Percentiles rank a stretch among this genome's conserved stretches.
phyloP scores from a whole-genome alignment of 2,888 invertebrate species.

The Heliconius charithonia region DNA sequence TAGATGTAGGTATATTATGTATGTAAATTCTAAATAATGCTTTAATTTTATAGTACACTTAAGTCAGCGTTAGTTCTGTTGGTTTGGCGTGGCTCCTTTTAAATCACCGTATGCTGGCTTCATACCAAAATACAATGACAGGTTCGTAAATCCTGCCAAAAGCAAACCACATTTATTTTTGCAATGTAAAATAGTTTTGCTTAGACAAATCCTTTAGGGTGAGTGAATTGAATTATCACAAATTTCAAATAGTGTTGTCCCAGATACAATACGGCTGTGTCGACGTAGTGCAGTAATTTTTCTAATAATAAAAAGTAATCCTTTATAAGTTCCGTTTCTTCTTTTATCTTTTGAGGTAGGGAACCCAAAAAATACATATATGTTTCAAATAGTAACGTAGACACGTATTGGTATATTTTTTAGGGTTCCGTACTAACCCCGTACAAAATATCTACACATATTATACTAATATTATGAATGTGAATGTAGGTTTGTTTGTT shows the following conservation, averaged over 20 bases:
- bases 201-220: not conserved
- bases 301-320: not conserved
- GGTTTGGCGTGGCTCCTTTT: conserved; percentile 12
- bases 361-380: not conserved
- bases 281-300: not conserved
- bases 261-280: not conserved
- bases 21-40: not conserved
- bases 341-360: no score
- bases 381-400: no score
- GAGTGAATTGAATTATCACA: not conserved
- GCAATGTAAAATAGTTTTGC: not conserved
- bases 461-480: no score
- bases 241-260: not conserved
- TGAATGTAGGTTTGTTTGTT: no score
- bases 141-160: conserved; percentile 22
- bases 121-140: conserved; percentile 20
- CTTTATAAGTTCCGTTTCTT: no score
- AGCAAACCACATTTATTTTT: conserved; percentile 19
- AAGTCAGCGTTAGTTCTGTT: conserved; percentile 13
- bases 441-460: not conserved
- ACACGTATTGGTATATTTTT: no score
- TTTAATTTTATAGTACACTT: not conserved
- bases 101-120: conserved; percentile 21
- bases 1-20: not conserved
- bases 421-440: no score